Conservation (phyloP, 2,113 vertebrate genomes). For the Carollia perspicillata region DNA sequence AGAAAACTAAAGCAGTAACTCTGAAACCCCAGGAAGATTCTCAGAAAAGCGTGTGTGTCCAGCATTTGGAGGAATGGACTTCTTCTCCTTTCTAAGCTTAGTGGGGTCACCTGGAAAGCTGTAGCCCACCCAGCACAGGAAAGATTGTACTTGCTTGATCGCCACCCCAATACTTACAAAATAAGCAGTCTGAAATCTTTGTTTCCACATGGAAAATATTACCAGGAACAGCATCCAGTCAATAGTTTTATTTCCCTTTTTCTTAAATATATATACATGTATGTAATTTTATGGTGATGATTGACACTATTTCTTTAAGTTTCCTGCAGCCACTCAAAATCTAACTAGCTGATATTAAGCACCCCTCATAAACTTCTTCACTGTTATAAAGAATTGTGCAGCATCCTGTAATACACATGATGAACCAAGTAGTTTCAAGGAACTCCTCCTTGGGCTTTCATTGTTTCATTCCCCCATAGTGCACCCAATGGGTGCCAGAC, state of each 20-base stretch:
- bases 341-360: background rate
- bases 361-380: background rate
- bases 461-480: background rate
- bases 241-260: background rate
- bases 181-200: slow-evolving; percentile 21
- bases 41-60: background rate
- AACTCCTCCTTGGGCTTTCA: background rate
- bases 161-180: background rate
- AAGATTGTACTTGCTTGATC: background rate
- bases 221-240: background rate
- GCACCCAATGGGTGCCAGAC: background rate
- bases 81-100: slow-evolving; percentile 4
- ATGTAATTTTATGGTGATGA: background rate
- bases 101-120: background rate
- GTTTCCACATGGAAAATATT: slow-evolving; percentile 10
- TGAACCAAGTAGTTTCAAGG: background rate
- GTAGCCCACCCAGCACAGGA: background rate
- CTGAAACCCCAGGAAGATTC: background rate
- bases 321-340: background rate
- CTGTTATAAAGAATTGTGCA: background rate
- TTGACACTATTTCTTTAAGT: slow-evolving; percentile 1
- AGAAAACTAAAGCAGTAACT: background rate
- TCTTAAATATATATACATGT: background rate
- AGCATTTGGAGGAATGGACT: background rate
- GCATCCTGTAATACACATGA: background rate